These are phyloP conservation scores for Anagrus nilaparvatae DNA, from an alignment of 1,140 invertebrate species.

Conservation along the genomic window DNA sequence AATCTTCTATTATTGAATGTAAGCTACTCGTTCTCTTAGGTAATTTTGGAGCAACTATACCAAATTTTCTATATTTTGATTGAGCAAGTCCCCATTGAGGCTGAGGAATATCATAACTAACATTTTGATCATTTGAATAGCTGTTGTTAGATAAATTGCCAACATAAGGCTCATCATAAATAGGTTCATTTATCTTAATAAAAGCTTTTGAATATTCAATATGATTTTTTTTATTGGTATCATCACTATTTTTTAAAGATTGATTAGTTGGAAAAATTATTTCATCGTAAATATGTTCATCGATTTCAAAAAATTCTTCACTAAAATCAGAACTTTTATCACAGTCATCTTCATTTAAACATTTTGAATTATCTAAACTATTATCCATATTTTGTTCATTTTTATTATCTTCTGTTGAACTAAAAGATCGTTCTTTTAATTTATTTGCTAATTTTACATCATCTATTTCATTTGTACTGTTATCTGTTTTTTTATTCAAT, in stretches of 20 bases:
- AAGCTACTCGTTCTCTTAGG: slow-evolving; percentile 26
- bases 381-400: not conserved
- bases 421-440: slow-evolving; percentile 7
- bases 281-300: slow-evolving; percentile 13
- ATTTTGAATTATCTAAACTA: not conserved
- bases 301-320: slow-evolving; percentile 12
- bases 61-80: slow-evolving; percentile 17
- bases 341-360: not conserved
- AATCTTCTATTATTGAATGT: slow-evolving; percentile 32
- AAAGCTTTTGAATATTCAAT: slow-evolving; percentile 11
- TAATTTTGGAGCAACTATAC: slow-evolving; percentile 20
- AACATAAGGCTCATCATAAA: slow-evolving; percentile 30
- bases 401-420: slow-evolving; percentile 3
- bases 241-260: not conserved
- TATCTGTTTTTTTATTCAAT: not conserved
- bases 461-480: slow-evolving; percentile 12
- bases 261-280: not conserved
- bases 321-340: slow-evolving; percentile 8
- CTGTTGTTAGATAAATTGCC: slow-evolving; percentile 16
- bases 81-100: slow-evolving; percentile 5
- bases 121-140: slow-evolving; percentile 6
- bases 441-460: slow-evolving; percentile 15
- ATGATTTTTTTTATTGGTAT: not conserved
- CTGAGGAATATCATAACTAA: slow-evolving; percentile 10
- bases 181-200: slow-evolving; percentile 18